These are phyloP conservation scores for Psilopsiagon aymara DNA, from an alignment of 2,113 vertebrate species.

Conservation along the genomic window DNA sequence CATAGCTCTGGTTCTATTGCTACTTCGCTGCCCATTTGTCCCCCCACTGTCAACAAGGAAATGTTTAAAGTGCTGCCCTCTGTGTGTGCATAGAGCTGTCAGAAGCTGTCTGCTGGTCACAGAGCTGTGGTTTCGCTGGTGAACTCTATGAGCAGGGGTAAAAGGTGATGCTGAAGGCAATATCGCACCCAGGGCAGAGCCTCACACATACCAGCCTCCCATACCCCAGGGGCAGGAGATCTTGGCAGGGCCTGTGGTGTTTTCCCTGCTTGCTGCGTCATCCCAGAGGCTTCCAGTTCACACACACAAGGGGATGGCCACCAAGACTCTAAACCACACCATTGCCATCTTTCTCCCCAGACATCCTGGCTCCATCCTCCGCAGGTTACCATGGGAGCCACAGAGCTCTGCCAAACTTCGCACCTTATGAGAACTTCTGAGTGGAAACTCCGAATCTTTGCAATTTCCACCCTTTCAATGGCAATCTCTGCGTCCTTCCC, in stretches of 20 bases:
- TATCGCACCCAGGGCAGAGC: neutral
- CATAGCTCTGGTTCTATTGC: neutral
- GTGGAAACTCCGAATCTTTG: slow-evolving; percentile 23
- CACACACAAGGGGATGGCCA: fast-evolving
- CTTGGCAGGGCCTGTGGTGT: neutral
- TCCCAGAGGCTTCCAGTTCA: neutral
- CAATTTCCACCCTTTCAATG: neutral
- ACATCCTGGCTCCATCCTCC: slow-evolving; percentile 40
- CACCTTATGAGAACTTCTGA: slow-evolving; percentile 50
- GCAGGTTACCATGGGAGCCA: slow-evolving; percentile 38
- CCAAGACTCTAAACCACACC: neutral
- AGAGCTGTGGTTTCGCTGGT: neutral
- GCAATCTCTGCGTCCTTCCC: neutral
- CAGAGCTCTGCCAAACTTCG: slow-evolving; percentile 19
- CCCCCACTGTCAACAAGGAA: neutral
- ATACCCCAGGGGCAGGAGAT: fast-evolving
- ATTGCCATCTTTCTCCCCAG: slow-evolving; percentile 41
- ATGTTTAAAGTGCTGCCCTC: neutral
- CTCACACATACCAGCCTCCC: fast-evolving
- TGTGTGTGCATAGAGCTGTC: fast-evolving
- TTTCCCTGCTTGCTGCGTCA: neutral
- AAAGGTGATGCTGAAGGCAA: neutral
- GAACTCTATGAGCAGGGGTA: neutral
- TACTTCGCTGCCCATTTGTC: neutral
- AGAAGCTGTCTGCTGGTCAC: neutral